Evolutionary conservation across 2,113 vertebrate species (phyloP).

Genomic region (Peucedramus taeniatus): DNA sequence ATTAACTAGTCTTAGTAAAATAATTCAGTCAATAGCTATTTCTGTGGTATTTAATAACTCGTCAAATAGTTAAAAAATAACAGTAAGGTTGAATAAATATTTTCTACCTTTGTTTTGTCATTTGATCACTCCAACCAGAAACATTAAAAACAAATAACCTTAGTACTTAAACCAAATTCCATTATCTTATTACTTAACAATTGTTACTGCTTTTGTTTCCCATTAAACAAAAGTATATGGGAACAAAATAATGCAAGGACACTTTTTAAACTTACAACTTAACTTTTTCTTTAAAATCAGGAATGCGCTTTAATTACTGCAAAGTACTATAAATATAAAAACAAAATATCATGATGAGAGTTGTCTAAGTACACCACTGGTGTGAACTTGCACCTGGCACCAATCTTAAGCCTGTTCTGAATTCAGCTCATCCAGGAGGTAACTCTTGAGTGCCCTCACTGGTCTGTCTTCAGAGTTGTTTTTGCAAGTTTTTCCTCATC

Average conservation of each 20-base stretch:
- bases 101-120: neutral
- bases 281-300: neutral
- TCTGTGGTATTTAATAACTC: neutral
- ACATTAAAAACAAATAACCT: neutral
- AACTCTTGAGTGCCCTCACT: neutral
- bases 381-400: neutral
- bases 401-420: neutral
- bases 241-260: neutral
- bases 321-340: neutral
- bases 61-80: neutral
- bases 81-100: neutral
- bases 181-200: neutral
- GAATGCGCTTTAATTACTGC: neutral
- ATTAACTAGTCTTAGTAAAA: neutral
- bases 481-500: neutral
- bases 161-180: neutral
- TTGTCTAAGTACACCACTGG: neutral
- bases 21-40: neutral
- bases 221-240: neutral
- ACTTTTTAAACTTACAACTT: neutral
- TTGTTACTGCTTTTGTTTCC: neutral
- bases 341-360: neutral
- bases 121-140: neutral
- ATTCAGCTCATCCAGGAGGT: neutral
- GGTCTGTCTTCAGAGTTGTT: neutral